Base-by-base conservation (phyloP, 2,888 invertebrate genomes). In the Halocaridina rubra region DNA sequence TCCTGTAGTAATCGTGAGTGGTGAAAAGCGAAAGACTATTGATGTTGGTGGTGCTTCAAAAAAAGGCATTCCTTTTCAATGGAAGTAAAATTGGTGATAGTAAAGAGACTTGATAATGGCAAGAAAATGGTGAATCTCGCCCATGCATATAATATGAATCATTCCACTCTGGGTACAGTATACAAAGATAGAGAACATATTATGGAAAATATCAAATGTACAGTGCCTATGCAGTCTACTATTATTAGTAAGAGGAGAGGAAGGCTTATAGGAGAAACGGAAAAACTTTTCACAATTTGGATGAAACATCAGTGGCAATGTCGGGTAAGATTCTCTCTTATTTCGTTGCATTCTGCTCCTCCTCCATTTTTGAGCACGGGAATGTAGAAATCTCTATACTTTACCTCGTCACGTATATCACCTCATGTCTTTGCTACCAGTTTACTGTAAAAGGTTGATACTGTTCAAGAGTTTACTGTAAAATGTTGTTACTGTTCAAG, bases 141-240 rank as follows among this genome's bases (percentile, higher is more conserved):
- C 2, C 46, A 39, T 75, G 33, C 72, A 10, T 75, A 75, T 46
- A 39, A 39, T 22, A 75, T 75, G 75, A 75, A 53, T 75, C 75
- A 24, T 39, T 75, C 46, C 8, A 75, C 75, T 46, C 19, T 75
- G 5, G 24, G 75, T 13, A 75, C 75, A 39, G 1, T 75, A n/a
- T 32, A 19, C 16, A 75, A 75, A 22, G 19, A 75, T 13, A 46
- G 19, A 24, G 46, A 39, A 1, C 24, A 46, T 7, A 75, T 75
- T 46, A 32, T 75, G 75, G 75, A 75, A 39, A 33, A 75, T 75
- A 46, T 39, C 10, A 75, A 53, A 32, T n/a, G 75, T 39, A 10
- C 75, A n/a, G 19, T 39, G 24, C 46, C 46, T 16, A 39, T 75
- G 75, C 33, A 75, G 24, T 75, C 75, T n/a, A n/a, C n/a, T n/a